These are phyloP conservation scores for Peromyscus californicus DNA, from an alignment of 2,113 vertebrate genomes.

Conservation along the genomic window DNA sequence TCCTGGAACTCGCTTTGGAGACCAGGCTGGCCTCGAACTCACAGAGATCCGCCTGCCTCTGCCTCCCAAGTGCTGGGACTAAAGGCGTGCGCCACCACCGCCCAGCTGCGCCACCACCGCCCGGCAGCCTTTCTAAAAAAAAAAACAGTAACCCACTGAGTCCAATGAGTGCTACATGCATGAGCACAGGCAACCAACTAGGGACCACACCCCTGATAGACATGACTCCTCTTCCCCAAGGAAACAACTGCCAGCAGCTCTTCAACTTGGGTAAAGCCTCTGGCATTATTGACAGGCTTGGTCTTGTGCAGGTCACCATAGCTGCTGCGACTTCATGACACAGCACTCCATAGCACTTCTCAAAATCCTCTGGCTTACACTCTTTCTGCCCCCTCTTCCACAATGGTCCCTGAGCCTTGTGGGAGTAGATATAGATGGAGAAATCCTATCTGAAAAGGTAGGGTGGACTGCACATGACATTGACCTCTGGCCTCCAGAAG, in stretches of 20 bases:
- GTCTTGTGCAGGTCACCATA: not conserved
- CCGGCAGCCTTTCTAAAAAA: too few species aligned
- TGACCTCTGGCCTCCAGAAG: not conserved
- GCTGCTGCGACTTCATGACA: not conserved
- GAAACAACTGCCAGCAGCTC: not conserved
- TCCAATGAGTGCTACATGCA: not conserved
- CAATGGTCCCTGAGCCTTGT: not conserved
- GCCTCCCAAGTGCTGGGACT: too few species aligned
- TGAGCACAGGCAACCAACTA: not conserved
- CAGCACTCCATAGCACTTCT: not conserved
- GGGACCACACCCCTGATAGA: too few species aligned
- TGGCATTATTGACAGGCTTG: not conserved
- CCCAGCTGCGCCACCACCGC: too few species aligned
- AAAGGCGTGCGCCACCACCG: too few species aligned
- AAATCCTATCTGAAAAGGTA: not conserved
- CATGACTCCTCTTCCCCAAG: not conserved
- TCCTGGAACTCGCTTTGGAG: too few species aligned
- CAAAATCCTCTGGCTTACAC: not conserved
- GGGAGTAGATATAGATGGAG: not conserved
- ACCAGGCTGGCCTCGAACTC: too few species aligned
- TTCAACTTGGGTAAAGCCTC: not conserved
- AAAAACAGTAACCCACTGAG: not conserved
- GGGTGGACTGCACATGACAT: too few species aligned
- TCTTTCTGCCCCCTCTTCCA: not conserved
- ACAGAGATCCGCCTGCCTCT: too few species aligned